Evolutionary conservation across 2,113 vertebrate genomes (phyloP).

Genomic region (Struthidea cinerea): DNA sequence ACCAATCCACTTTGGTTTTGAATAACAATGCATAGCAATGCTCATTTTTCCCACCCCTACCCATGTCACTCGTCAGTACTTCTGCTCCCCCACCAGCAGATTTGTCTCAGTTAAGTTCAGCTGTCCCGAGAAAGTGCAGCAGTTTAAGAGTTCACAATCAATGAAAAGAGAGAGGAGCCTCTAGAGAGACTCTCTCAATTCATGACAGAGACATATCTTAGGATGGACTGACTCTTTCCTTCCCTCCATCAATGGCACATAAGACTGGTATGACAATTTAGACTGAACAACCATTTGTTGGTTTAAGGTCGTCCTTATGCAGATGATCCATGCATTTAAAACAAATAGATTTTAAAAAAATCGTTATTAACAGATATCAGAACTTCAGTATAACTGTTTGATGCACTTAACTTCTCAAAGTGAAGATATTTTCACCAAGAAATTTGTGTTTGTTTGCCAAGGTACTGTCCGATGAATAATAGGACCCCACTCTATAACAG

Average conservation of each 20-base stretch:
- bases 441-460: background rate
- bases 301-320: background rate
- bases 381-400: background rate
- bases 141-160: background rate
- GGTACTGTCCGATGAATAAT: background rate
- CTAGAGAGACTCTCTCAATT: background rate
- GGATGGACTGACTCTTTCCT: background rate
- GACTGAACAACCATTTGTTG: background rate
- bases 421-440: background rate
- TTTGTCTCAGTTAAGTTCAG: background rate
- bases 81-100: background rate
- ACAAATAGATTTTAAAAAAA: background rate
- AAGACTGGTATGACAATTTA: background rate
- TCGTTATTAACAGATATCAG: background rate
- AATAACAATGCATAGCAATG: background rate
- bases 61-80: background rate
- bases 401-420: background rate
- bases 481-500: background rate
- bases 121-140: background rate
- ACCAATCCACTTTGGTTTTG: accelerated
- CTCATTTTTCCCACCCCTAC: background rate
- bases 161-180: background rate
- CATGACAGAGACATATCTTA: background rate
- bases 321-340: background rate
- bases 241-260: background rate